These are phyloP conservation scores for Tapirus terrestris DNA, from an alignment of 2,113 vertebrate species.

Conservation along the genomic window DNA sequence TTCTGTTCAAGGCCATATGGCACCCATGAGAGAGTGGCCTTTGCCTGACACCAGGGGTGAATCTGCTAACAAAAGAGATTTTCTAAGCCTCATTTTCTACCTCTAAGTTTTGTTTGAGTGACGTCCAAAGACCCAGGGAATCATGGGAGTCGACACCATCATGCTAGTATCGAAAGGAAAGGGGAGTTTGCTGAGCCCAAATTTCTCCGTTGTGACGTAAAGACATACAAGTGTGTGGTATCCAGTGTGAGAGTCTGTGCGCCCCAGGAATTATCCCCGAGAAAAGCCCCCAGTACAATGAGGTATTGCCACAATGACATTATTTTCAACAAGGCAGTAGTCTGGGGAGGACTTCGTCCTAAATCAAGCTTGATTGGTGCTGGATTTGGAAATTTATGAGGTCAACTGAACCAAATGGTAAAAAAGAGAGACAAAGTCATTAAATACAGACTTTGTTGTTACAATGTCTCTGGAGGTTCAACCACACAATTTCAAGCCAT, in stretches of 20 bases:
- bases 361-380: accelerated
- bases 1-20: background rate
- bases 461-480: background rate
- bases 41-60: background rate
- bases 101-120: background rate
- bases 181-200: too few species aligned
- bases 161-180: accelerated
- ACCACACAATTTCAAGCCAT: background rate
- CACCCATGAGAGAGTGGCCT: background rate
- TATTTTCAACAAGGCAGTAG: background rate
- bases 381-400: background rate
- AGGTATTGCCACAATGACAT: accelerated
- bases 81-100: background rate
- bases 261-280: background rate
- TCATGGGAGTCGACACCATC: accelerated
- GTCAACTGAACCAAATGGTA: background rate
- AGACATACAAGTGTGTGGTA: accelerated
- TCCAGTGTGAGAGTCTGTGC: accelerated
- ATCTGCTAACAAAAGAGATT: background rate
- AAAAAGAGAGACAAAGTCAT: background rate
- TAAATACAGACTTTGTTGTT: too few species aligned
- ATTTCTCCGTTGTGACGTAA: accelerated
- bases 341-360: background rate
- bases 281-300: accelerated
- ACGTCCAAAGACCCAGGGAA: background rate